Evolutionary conservation across 2,113 vertebrate species (phyloP).

Genomic region (Ranitomeya variabilis): DNA sequence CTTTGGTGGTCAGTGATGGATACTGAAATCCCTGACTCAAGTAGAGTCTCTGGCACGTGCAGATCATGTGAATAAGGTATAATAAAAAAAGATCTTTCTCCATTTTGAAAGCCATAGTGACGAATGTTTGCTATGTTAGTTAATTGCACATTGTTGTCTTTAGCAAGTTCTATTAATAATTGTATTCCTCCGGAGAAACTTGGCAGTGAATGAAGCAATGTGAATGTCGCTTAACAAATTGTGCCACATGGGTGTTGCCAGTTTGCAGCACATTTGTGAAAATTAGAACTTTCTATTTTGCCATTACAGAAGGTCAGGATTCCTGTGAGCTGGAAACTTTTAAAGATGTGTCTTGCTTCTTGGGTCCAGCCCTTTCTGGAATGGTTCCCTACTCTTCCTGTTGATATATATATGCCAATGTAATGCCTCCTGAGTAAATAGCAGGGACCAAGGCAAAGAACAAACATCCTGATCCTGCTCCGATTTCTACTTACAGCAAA

Average conservation of each 20-base stretch:
- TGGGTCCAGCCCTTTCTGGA: conserved; percentile 65
- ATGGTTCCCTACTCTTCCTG: conserved; percentile 64
- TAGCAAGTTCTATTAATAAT: conserved; percentile 10
- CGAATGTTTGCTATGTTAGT: not conserved
- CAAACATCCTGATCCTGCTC: conserved; percentile 36
- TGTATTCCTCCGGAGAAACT: not conserved
- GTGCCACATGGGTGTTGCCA: conserved; percentile 42
- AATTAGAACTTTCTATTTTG: conserved; percentile 49
- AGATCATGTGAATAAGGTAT: not conserved
- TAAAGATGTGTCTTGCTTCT: conserved; percentile 62
- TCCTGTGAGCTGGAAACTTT: conserved; percentile 69
- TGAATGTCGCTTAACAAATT: conserved; percentile 12
- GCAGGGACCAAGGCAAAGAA: conserved; percentile 37
- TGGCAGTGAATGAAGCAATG: conserved; percentile 10
- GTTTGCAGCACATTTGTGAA: not conserved
- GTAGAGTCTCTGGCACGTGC: not conserved
- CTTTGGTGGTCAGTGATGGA: not conserved
- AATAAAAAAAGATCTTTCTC: not conserved
- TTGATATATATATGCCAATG: conserved; percentile 68
- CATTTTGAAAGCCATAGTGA: not conserved
- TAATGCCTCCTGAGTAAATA: conserved; percentile 58
- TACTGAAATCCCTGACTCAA: not conserved
- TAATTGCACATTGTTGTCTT: not conserved
- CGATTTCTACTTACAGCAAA: conserved; percentile 53
- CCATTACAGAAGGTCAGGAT: conserved; percentile 52